These are phyloP conservation scores for Microctenopoma steveboyesi DNA, from an alignment of 2,797 vertebrate species.

Conservation along the genomic window DNA sequence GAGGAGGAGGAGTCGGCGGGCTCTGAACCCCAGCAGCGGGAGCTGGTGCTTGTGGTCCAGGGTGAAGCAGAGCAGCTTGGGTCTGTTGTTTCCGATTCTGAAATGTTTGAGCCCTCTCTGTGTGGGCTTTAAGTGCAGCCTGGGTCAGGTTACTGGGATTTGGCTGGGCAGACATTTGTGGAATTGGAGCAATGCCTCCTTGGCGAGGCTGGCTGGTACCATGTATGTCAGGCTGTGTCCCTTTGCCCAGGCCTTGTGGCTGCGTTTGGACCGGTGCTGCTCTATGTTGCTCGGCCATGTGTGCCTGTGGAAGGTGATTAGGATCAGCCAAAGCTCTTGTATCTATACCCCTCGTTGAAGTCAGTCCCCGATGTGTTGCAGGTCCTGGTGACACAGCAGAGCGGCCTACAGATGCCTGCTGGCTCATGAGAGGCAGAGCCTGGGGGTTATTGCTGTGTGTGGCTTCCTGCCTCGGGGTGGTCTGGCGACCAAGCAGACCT, in stretches of 20 bases:
- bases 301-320: conserved; percentile 73
- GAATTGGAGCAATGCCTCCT: conserved; percentile 37
- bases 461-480: conserved; percentile 64
- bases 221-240: conserved; percentile 49
- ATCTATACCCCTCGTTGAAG: conserved; percentile 35
- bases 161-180: conserved; percentile 26
- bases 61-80: conserved; percentile 65
- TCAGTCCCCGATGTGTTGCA: conserved; percentile 43
- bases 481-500: conserved; percentile 39
- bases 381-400: conserved; percentile 45
- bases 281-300: conserved; percentile 53
- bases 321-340: conserved; percentile 74
- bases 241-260: conserved; percentile 45
- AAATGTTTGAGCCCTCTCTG: conserved; percentile 60
- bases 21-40: conserved; percentile 2
- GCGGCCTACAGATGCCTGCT: conserved; percentile 46
- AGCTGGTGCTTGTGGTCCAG: conserved; percentile 27
- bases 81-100: conserved; percentile 74
- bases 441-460: conserved; percentile 58
- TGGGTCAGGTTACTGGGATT: conserved; percentile 68
- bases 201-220: conserved; percentile 56
- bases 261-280: conserved; percentile 39
- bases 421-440: conserved; percentile 58
- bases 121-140: conserved; percentile 72
- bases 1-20: conserved; percentile 76